phyloP scores from a whole-genome alignment of 2,888 invertebrate genomes.

The Fragum sueziense region DNA sequence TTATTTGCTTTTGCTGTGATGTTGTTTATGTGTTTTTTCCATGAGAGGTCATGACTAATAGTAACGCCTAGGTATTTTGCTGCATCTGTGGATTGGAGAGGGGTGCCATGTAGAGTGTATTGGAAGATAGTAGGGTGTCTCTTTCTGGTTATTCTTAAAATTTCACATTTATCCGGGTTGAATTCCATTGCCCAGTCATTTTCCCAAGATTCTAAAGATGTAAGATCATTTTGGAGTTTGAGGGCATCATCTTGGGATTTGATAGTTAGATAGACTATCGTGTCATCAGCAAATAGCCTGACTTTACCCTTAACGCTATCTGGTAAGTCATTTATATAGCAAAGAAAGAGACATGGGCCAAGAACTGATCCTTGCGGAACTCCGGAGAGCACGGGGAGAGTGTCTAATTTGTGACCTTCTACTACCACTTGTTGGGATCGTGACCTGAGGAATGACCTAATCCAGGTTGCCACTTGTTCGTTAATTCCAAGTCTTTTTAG shows the following conservation, averaged over 20 bases:
- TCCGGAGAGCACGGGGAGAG: slow-evolving; percentile 22
- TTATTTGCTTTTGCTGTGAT: slow-evolving; percentile 21
- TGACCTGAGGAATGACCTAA: slow-evolving; percentile 18
- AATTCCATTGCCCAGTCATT: slow-evolving; percentile 82
- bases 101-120: slow-evolving; percentile 14
- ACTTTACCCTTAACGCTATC: background rate
- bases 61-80: slow-evolving; percentile 32
- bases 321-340: slow-evolving; percentile 30
- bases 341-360: slow-evolving; percentile 30
- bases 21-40: slow-evolving; percentile 21
- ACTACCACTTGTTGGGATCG: slow-evolving; percentile 32
- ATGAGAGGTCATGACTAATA: slow-evolving; percentile 11
- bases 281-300: slow-evolving; percentile 19
- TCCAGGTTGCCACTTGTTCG: background rate
- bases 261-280: slow-evolving; percentile 13
- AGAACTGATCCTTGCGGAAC: slow-evolving; percentile 39
- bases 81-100: slow-evolving; percentile 1
- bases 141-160: slow-evolving; percentile 16
- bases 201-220: slow-evolving; percentile 24
- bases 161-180: slow-evolving; percentile 30
- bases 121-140: background rate
- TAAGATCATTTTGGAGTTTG: slow-evolving; percentile 24
- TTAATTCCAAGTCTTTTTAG: slow-evolving; percentile 8
- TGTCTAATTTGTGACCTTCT: slow-evolving; percentile 14
- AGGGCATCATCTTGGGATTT: background rate